Conservation (phyloP, 2,888 invertebrate species). For the Melitaea athalia region DNA sequence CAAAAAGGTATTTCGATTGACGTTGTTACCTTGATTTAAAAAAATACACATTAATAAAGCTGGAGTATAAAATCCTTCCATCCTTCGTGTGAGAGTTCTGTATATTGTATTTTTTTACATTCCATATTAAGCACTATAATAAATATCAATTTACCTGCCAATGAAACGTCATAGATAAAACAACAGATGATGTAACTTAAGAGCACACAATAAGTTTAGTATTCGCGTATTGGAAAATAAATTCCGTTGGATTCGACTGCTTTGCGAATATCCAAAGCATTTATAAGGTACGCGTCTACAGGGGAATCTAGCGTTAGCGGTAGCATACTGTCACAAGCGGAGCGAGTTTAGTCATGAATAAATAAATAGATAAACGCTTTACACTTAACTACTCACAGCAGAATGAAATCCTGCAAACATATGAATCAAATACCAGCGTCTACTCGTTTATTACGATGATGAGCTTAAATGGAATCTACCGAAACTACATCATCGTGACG, state of each 20-base stretch:
- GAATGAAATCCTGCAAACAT: too few relatives aligned
- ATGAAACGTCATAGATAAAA: slow-evolving; percentile 5
- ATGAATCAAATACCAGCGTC: too few relatives aligned
- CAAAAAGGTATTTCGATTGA: too few relatives aligned
- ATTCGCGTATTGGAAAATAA: slow-evolving; percentile 54
- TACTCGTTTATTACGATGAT: too few relatives aligned
- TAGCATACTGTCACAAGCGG: slow-evolving; percentile 33
- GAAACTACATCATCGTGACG: too few relatives aligned
- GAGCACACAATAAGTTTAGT: slow-evolving; percentile 19
- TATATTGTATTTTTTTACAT: neutral
- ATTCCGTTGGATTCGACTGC: slow-evolving; percentile 53
- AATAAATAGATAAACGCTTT: too few relatives aligned
- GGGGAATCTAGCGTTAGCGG: slow-evolving; percentile 55
- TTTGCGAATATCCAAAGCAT: slow-evolving; percentile 62
- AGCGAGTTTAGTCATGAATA: slow-evolving; percentile 10
- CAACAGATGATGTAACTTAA: slow-evolving; percentile 9
- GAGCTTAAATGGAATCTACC: too few relatives aligned
- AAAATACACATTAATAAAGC: too few relatives aligned
- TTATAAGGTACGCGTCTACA: slow-evolving; percentile 68
- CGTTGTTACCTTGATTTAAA: too few relatives aligned
- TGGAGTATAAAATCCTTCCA: too few relatives aligned
- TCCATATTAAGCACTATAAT: neutral
- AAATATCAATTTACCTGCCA: neutral
- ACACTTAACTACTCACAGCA: too few relatives aligned
- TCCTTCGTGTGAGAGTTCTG: too few relatives aligned